These are phyloP conservation scores for Amphiprion percula DNA, from an alignment of 2,113 vertebrate genomes.

Conservation along the genomic window DNA sequence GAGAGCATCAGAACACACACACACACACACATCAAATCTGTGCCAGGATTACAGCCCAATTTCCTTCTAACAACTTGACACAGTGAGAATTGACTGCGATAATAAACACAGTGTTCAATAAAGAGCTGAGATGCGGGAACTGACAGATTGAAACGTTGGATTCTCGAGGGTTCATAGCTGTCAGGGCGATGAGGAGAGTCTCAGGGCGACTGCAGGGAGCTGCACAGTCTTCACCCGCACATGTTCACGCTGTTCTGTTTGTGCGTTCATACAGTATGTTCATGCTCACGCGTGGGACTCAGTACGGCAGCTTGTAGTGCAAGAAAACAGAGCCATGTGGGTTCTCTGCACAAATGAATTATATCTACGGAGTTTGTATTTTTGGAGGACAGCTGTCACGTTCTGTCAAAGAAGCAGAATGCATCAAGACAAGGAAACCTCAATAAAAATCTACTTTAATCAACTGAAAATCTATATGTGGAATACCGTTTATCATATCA, in stretches of 20 bases:
- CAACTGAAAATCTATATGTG: neutral
- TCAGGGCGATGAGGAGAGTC: constrained; percentile 5
- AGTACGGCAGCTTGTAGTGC: neutral
- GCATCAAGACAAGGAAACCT: too few relatives aligned
- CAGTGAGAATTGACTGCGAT: constrained; percentile 24
- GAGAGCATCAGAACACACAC: neutral
- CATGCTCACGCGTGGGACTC: constrained; percentile 1
- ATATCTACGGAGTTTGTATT: neutral
- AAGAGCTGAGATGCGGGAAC: constrained; percentile 9
- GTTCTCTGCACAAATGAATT: neutral
- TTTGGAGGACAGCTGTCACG: neutral
- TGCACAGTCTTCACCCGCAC: neutral
- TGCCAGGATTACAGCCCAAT: constrained; percentile 25
- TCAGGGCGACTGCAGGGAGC: constrained; percentile 5
- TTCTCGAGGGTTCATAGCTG: constrained; percentile 31
- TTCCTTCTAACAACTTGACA: constrained; percentile 40
- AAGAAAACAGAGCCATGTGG: constrained; percentile 10
- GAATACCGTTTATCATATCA: neutral
- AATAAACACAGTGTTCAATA: constrained; percentile 5
- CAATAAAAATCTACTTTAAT: neutral
- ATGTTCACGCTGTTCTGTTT: constrained; percentile 15
- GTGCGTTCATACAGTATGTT: constrained; percentile 11
- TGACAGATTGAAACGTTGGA: constrained; percentile 28
- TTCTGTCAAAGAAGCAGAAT: neutral
- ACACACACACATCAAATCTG: neutral